These are phyloP conservation scores for Chrysochloris asiatica DNA, from an alignment of 2,113 vertebrate genomes.

Conservation along the genomic window DNA sequence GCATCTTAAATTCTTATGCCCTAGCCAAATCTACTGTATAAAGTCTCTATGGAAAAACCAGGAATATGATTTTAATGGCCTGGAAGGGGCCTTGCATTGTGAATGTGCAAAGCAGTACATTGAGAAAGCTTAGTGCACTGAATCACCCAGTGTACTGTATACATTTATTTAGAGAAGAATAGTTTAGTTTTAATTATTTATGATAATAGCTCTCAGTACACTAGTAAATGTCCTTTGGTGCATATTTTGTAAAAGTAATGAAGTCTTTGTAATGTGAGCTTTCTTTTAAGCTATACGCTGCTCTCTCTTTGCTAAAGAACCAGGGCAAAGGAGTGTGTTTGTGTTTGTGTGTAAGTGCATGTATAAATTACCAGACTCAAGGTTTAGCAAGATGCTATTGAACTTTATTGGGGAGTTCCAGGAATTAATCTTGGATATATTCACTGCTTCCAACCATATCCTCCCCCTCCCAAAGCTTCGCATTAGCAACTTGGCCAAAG, in stretches of 20 bases:
- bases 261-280: constrained; percentile 70
- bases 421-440: constrained; percentile 1
- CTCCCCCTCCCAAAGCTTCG: background rate
- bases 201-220: constrained; percentile 73
- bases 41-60: constrained; percentile 39
- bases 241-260: constrained; percentile 80
- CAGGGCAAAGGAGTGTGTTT: background rate
- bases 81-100: background rate
- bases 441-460: background rate
- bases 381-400: constrained; percentile 18
- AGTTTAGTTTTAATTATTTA: constrained; percentile 78
- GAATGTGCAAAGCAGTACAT: constrained; percentile 14
- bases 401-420: constrained; percentile 1
- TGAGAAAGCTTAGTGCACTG: constrained; percentile 37
- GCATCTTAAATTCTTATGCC: background rate
- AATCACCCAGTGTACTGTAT: constrained; percentile 61
- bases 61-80: constrained; percentile 38
- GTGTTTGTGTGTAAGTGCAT: background rate
- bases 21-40: constrained; percentile 39
- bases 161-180: constrained; percentile 75
- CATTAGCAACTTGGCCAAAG: background rate
- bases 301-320: constrained; percentile 47
- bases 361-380: constrained; percentile 34
- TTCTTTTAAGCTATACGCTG: constrained; percentile 53
- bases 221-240: constrained; percentile 77